Percentiles rank a stretch among this genome's conserved stretches.
Conservation (phyloP, 1,140 invertebrate genomes). For the Lucilia sericata region DNA sequence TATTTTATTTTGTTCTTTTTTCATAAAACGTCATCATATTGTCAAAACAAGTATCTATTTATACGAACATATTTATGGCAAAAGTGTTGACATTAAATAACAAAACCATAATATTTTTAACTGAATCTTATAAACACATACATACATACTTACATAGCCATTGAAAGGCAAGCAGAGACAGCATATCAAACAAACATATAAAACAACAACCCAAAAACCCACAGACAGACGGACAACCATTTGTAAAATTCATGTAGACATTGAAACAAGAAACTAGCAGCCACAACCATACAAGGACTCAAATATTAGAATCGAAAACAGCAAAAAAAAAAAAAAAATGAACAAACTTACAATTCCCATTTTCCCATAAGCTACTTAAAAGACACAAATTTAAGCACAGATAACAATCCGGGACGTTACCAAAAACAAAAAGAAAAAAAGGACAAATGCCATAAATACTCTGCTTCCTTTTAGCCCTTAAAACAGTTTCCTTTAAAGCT, state of each 20-base stretch:
- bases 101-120: not conserved
- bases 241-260: too few species aligned
- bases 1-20: not conserved
- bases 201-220: not conserved
- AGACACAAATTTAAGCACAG: constrained; percentile 22
- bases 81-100: constrained; percentile 21
- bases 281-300: too few species aligned
- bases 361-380: constrained; percentile 21
- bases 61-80: not conserved
- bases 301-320: not conserved
- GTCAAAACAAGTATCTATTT: not conserved
- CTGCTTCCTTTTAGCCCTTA: not conserved
- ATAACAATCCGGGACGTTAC: not conserved
- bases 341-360: not conserved
- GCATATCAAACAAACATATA: not conserved
- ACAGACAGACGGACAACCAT: not conserved
- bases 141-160: not conserved
- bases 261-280: too few species aligned
- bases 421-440: constrained; percentile 3
- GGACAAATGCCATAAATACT: constrained; percentile 15
- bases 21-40: not conserved
- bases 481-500: not conserved
- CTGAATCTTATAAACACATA: not conserved
- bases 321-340: not conserved
- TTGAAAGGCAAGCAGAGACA: not conserved